Evolutionary conservation across 2,797 vertebrate genomes (phyloP), one percentile per base, ranked within the genome.

Genomic region (Lemur catta): DNA sequence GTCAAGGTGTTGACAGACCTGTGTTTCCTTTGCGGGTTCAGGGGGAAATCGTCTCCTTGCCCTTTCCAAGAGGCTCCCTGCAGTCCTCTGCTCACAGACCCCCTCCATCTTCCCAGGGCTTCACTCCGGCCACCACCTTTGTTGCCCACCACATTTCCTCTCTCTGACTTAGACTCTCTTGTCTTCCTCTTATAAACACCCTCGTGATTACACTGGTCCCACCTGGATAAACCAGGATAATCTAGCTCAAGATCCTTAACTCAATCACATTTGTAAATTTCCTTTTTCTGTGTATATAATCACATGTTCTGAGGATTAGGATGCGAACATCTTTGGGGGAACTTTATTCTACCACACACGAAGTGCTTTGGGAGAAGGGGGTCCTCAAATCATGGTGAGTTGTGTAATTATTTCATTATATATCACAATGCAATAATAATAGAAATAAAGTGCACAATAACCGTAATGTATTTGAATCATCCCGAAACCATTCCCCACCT

Each of bases 341-440:
- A 33, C 74, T 43, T 76, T 69, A 75, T 75, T 43, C 55, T 78
- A 52, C 17, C 14, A 89, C 35, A 72, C 7, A 46, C 80, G 43
- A 2, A 61, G 28, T 63, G 38, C 1, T 3, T 57, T 61, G 74
- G 41, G n/a, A n/a, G 6, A 48, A 6, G 67, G 0, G 0, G 20
- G 5, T 50, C 48, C 15, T 50, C 48, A 50, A 50, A 48, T 15
- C 5, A 17, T 17, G 48, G 48, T 46, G 48, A 50, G 48, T 50
- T 50, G 48, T 50, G 0, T 50, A 50, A 50, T 50, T 50, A 50
- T 48, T 48, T 48, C 13, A 48, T 48, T 50, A 50, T 50, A 17
- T 17, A 50, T 17, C 48, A 50, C 48, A 50, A 50, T 50, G 48
- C 50, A 50, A 50, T 50, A 50, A 50, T 50, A 50, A 50, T 50